phyloP scores from a whole-genome alignment of 1,140 invertebrate genomes.

The Drosophila seguyi region DNA sequence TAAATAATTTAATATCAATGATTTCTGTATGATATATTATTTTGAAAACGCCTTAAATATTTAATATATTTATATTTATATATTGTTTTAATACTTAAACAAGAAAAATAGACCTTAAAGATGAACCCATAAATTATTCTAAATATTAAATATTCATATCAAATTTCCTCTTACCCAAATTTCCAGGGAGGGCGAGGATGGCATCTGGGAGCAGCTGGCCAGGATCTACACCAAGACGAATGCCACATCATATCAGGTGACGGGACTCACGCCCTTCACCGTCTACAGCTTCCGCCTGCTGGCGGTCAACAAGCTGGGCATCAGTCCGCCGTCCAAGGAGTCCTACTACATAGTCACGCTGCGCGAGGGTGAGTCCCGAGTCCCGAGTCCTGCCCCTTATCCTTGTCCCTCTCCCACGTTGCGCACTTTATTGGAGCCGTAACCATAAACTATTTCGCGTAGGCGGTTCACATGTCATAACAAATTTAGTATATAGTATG shows the following conservation, averaged over 20 bases:
- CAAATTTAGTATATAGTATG: background rate
- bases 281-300: constrained; percentile 91
- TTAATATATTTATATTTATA: too few relatives aligned
- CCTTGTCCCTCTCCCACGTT: background rate
- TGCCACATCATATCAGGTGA: constrained; percentile 88
- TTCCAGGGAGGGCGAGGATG: constrained; percentile 89
- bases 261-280: constrained; percentile 89
- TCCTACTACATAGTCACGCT: constrained; percentile 92
- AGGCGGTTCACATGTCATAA: constrained; percentile 48
- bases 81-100: too few relatives aligned
- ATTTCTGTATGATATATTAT: too few relatives aligned
- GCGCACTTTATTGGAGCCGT: constrained; percentile 56
- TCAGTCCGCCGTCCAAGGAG: constrained; percentile 89
- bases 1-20: too few relatives aligned
- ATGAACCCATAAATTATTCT: too few relatives aligned
- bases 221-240: constrained; percentile 89
- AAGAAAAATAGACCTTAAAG: background rate
- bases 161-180: constrained; percentile 9
- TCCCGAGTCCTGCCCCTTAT: background rate
- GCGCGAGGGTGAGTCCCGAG: constrained; percentile 89
- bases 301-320: constrained; percentile 90
- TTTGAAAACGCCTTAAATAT: background rate
- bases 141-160: background rate
- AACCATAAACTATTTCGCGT: constrained; percentile 52
- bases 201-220: constrained; percentile 88